A percentile compares a stretch with the other conserved stretches of the same genome.
These are phyloP conservation scores for Poeciliopsis retropinna DNA, from an alignment of 2,113 vertebrate species.

Conservation along the genomic window DNA sequence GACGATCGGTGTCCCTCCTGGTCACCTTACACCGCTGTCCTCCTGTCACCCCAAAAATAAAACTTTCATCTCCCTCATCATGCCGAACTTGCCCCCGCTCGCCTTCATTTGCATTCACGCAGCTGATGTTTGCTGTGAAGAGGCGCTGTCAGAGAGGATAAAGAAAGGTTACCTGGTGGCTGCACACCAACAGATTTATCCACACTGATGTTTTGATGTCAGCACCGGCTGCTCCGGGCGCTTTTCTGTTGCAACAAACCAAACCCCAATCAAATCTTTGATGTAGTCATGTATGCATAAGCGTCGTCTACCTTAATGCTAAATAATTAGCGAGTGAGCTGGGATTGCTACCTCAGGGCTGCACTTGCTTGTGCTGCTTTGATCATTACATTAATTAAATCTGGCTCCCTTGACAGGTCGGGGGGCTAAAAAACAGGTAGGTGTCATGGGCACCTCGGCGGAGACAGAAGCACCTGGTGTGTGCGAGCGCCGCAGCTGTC, in stretches of 20 bases:
- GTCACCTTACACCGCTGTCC: constrained; percentile 51
- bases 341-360: constrained; percentile 79
- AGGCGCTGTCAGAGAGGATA: constrained; percentile 77
- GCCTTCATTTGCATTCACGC: constrained; percentile 60
- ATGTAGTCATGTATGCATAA: constrained; percentile 82
- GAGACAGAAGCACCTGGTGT: constrained; percentile 77
- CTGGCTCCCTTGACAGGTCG: constrained; percentile 81
- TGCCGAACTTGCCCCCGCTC: constrained; percentile 49
- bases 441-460: constrained; percentile 75
- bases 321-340: constrained; percentile 82
- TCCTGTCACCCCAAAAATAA: constrained; percentile 41
- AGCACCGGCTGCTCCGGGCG: constrained; percentile 71
- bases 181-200: constrained; percentile 77
- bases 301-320: constrained; percentile 84
- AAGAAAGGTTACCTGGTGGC: constrained; percentile 82
- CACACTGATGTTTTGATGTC: constrained; percentile 84
- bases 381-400: constrained; percentile 86
- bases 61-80: constrained; percentile 67
- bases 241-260: constrained; percentile 73
- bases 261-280: constrained; percentile 84
- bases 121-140: constrained; percentile 66
- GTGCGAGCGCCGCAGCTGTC: constrained; percentile 73
- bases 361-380: constrained; percentile 79
- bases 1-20: constrained; percentile 36
- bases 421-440: constrained; percentile 80